Base-by-base conservation (phyloP, 1,140 invertebrate species). In the Myzus persicae region DNA sequence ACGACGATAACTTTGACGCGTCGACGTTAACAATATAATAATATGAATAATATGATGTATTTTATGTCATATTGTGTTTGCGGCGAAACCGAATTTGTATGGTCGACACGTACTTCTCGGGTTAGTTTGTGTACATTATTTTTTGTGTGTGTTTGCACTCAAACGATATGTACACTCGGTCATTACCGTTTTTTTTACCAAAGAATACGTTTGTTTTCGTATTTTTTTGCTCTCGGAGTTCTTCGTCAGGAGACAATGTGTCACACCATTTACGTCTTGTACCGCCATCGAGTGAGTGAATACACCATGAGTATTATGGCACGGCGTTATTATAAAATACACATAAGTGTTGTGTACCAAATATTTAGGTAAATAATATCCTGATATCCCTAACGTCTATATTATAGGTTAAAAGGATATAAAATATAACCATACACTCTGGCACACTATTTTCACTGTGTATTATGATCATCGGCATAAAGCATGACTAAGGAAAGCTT, bases 11-110 rank as follows among this genome's bases (percentile, higher is more conserved):
- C 59, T 76, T 76, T 76, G 59, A 76, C 59, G 59, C 59, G 59
- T 76, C 59, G 59, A 18, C 59, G n/a, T n/a, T 76, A n/a, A 76
- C 31, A 76, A 76, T 76, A 76, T 76, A 76, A 76, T 36, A 76
- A 76, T 76, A n/a, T 76, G 31, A 76, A 76, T 76, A 76, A n/a
- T 76, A 76, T n/a, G 59, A n/a, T n/a, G 31, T 76, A n/a, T 76
- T 76, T 76, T 14, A 6, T 76, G 59, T 76, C 20, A n/a, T 67
- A 67, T 31, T n/a, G n/a, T 76, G 31, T 76, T 67, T 67, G 31
- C 59, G 59, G 59, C 31, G 59, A n/a, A 76, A n/a, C 59, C 31
- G 59, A 76, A 76, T 76, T 76, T 76, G 59, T 76, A 76, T n/a
- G 59, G 14, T 18, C n/a, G 59, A 76, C 59, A 76, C 59, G 59